Conservation (phyloP, 2,113 vertebrate species). For the Penelope pileata region DNA sequence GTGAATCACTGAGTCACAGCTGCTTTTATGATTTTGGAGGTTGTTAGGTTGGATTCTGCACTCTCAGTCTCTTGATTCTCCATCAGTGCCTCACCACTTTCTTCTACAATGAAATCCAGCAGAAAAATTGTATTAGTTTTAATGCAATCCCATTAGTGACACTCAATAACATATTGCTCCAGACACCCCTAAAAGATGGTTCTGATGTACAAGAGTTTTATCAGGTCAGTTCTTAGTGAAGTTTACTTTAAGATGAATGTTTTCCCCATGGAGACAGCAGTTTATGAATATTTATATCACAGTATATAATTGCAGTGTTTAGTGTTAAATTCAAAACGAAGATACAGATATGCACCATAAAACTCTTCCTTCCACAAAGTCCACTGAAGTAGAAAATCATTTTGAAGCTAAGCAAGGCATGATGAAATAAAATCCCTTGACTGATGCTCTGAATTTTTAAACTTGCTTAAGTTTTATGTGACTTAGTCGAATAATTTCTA, state of each 20-base stretch:
- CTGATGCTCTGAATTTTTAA: background rate
- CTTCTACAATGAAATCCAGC: background rate
- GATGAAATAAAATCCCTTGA: slow-evolving; percentile 41
- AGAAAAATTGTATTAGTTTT: background rate
- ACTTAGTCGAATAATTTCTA: background rate
- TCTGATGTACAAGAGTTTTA: background rate
- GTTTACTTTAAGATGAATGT: slow-evolving; percentile 2
- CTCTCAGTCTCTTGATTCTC: background rate
- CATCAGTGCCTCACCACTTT: background rate
- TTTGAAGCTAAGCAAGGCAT: slow-evolving; percentile 40
- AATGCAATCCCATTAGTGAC: background rate
- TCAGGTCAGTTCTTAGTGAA: background rate
- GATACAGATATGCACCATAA: slow-evolving; percentile 24
- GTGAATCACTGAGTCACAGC: background rate
- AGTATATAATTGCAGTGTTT: background rate
- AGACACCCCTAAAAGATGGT: background rate
- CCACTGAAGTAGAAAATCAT: slow-evolving; percentile 41
- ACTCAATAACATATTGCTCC: background rate
- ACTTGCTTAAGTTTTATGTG: background rate
- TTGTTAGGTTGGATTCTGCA: background rate
- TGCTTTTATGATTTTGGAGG: background rate
- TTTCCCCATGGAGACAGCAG: background rate
- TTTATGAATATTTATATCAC: slow-evolving; percentile 3
- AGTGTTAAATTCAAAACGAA: slow-evolving; percentile 12
- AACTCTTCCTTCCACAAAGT: slow-evolving; percentile 22